Base-by-base conservation (phyloP, 2,113 vertebrate genomes). In the Myotis brandtii region DNA sequence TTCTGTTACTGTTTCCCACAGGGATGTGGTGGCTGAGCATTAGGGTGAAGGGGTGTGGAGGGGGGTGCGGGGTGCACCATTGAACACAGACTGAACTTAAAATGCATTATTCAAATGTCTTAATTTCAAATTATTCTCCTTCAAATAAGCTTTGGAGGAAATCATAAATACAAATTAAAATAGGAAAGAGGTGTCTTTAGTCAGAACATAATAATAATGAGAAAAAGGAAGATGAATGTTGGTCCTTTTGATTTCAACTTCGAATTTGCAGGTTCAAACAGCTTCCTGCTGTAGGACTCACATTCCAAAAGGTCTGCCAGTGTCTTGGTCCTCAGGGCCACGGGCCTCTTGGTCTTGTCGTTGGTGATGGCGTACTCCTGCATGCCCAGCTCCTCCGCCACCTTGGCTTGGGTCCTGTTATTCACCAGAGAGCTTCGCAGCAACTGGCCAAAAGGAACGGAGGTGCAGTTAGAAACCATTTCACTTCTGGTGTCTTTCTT, bases 331-430 rank as follows among this genome's bases (percentile, higher is more conserved):
- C 99, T 98, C 13, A 99, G 99, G 0, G 99, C 99, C 4, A 99
- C 99, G 0, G 99, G 99, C 25, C 99, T 98, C 90, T 99, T 99
- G 96, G 99, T 99, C 96, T 99, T 99, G 98, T 99, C 99, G 1
- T 99, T 99, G 87, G 99, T 99, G 97, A 99, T 99, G 97, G 99
- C 99, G 23, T 99, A 99, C 48, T 99, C 99, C 95, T 99, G 99
- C 99, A 99, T 99, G 82, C 99, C 99, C 98, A 99, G 97, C 96
- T 99, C 99, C 98, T 99, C 99, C 0, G 99, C 99, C 82, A 99
- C 99, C 96, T 99, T 99, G 95, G 99, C 99, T 95, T 99, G 99
- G 0, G 99, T 99, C 91, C 99, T 99, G 98, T 99, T 99, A 98
- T 99, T 99, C 91, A 99, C 99, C 98, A 99, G 97, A 13, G 99